phyloP scores from a whole-genome alignment of 1,140 invertebrate genomes.

The Caerostris extrusa region DNA sequence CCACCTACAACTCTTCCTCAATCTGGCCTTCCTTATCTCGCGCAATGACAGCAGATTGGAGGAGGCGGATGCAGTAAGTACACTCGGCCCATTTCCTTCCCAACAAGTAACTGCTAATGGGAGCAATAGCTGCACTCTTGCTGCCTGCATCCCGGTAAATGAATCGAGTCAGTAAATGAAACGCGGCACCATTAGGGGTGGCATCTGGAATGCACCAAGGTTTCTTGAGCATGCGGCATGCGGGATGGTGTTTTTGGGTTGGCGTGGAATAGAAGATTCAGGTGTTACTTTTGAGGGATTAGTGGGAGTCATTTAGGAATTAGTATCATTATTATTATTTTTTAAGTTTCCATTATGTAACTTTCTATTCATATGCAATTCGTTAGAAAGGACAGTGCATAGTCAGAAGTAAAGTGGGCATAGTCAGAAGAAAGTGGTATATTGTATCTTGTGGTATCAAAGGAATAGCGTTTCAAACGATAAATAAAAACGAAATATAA shows the following conservation, averaged over 20 bases:
- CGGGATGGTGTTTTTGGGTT: background rate
- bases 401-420: too few species aligned
- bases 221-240: background rate
- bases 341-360: too few species aligned
- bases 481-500: too few species aligned
- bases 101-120: constrained; percentile 18
- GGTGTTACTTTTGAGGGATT: too few species aligned
- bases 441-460: too few species aligned
- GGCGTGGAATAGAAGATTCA: background rate
- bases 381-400: too few species aligned
- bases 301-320: too few species aligned
- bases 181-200: background rate
- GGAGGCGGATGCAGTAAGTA: constrained; percentile 81
- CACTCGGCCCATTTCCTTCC: constrained; percentile 19
- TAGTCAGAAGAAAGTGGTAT: too few species aligned
- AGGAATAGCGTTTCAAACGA: too few species aligned
- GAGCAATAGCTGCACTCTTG: background rate
- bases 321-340: too few species aligned
- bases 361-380: too few species aligned
- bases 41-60: constrained; percentile 81
- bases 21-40: constrained; percentile 82
- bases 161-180: constrained; percentile 22
- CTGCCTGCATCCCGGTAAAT: background rate
- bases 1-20: constrained; percentile 83
- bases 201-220: background rate